Percentiles rank a stretch among this genome's conserved stretches.
Conservation (phyloP, 2,113 vertebrate species). For the Beaufortia kweichowensis region DNA sequence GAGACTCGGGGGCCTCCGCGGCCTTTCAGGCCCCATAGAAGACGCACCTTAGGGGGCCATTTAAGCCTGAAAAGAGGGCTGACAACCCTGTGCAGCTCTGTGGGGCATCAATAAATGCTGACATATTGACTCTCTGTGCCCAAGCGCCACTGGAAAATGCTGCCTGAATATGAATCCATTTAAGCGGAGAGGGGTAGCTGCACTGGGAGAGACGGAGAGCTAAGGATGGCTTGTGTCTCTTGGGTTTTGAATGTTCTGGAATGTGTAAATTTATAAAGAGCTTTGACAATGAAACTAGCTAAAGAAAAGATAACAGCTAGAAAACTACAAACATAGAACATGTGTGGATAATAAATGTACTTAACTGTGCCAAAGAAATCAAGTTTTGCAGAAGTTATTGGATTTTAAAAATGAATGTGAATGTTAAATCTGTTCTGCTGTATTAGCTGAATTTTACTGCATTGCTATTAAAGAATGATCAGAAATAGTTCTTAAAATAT, state of each 20-base stretch:
- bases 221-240: constrained; percentile 57
- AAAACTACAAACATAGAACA: not conserved
- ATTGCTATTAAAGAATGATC: constrained; percentile 17
- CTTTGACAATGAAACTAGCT: constrained; percentile 45
- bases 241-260: constrained; percentile 51
- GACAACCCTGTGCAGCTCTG: constrained; percentile 75
- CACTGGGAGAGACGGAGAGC: constrained; percentile 62
- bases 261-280: constrained; percentile 33
- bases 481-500: constrained; percentile 46
- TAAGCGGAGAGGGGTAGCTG: constrained; percentile 63
- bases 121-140: constrained; percentile 78
- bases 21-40: constrained; percentile 72
- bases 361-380: not conserved
- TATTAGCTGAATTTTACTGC: constrained; percentile 30
- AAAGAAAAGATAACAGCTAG: not conserved
- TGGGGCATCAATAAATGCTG: constrained; percentile 84
- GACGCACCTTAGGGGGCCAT: constrained; percentile 81
- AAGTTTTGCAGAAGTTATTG: constrained; percentile 12
- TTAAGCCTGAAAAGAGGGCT: constrained; percentile 76
- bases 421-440: constrained; percentile 26
- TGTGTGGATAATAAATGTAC: not conserved
- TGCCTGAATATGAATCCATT: constrained; percentile 79
- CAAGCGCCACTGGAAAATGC: constrained; percentile 76
- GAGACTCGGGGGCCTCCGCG: constrained; percentile 67
- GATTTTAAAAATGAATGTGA: constrained; percentile 6